These are phyloP conservation scores for Scolopax bukidnonensis DNA, from an alignment of 2,797 vertebrate species.

Conservation along the genomic window DNA sequence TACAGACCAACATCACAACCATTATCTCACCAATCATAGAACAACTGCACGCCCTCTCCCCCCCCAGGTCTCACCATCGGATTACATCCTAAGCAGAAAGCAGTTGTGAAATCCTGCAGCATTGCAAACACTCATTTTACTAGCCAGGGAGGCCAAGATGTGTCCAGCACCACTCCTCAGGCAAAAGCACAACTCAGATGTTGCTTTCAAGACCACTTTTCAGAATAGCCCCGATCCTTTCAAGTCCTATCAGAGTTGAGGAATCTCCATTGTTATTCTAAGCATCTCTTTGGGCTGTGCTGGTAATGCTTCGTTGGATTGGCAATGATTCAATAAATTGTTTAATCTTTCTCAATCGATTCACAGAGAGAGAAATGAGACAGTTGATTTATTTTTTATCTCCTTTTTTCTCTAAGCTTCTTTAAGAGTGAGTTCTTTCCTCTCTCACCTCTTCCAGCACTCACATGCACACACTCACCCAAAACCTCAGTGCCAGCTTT, in stretches of 20 bases:
- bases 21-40: not conserved
- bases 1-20: not conserved
- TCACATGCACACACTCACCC: not conserved
- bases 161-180: not conserved
- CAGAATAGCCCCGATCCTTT: not conserved
- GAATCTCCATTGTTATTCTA: not conserved
- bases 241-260: not conserved
- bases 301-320: not conserved
- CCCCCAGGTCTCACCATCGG: not conserved
- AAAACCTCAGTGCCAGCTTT: not conserved
- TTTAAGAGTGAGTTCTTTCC: not conserved
- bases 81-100: not conserved
- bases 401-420: not conserved
- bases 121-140: not conserved
- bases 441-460: not conserved
- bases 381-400: not conserved
- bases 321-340: conserved; percentile 51
- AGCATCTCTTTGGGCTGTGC: not conserved
- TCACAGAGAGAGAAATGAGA: not conserved
- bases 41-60: not conserved
- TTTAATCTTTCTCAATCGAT: conserved; percentile 49
- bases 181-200: not conserved
- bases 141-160: not conserved
- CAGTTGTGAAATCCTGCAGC: conserved; percentile 10
- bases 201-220: not conserved